Evolutionary conservation across 2,888 invertebrate species (phyloP).

Genomic region (Carcina quercana): DNA sequence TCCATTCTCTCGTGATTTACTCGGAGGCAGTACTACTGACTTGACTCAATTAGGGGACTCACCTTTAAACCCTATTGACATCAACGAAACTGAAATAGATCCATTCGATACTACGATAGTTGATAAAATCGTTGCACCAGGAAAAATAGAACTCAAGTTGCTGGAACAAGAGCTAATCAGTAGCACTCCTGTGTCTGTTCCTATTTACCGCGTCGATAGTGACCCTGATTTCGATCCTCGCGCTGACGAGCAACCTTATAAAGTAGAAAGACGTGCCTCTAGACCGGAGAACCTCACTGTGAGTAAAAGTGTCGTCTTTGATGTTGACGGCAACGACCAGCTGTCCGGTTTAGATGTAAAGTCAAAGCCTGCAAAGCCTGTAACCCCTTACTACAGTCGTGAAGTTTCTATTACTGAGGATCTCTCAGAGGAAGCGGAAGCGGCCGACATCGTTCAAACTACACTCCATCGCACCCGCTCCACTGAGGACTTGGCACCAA

Average conservation of each 20-base stretch:
- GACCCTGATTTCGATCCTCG: constrained; percentile 91
- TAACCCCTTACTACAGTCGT: constrained; percentile 87
- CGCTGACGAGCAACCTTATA: constrained; percentile 74
- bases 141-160: constrained; percentile 84
- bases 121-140: constrained; percentile 81
- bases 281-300: constrained; percentile 75
- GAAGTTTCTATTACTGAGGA: constrained; percentile 75
- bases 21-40: constrained; percentile 86
- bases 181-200: constrained; percentile 33
- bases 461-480: constrained; percentile 74
- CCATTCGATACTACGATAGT: constrained; percentile 91
- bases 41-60: constrained; percentile 79
- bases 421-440: constrained; percentile 71
- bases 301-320: constrained; percentile 69
- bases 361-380: constrained; percentile 79
- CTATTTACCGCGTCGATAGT: constrained; percentile 67
- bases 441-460: constrained; percentile 79
- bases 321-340: constrained; percentile 57
- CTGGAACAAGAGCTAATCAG: constrained; percentile 85
- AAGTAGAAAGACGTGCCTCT: constrained; percentile 73
- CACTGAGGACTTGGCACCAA: constrained; percentile 77
- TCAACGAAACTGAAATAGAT: constrained; percentile 78
- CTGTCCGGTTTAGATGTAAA: constrained; percentile 74
- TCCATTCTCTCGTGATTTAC: constrained; percentile 75
- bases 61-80: constrained; percentile 78